Conservation (phyloP, 1,140 invertebrate genomes). For the Drosophila oshimai region DNA sequence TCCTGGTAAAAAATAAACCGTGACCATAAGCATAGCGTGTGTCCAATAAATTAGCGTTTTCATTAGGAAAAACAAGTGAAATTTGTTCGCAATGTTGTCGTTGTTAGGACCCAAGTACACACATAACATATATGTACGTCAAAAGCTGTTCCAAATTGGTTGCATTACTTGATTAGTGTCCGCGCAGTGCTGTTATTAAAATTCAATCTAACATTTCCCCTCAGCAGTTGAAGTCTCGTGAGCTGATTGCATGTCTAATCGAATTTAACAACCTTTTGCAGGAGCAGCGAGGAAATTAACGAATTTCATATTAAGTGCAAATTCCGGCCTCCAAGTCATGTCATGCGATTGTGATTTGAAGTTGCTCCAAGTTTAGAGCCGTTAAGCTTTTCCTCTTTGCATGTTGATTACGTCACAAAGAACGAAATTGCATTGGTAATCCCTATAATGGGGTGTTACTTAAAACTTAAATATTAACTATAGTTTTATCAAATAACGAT, state of each 20-base stretch:
- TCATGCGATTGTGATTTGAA: slow-evolving; percentile 74
- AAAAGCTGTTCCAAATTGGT: slow-evolving; percentile 53
- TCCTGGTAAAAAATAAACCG: not conserved
- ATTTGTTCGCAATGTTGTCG: slow-evolving; percentile 78
- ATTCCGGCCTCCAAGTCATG: slow-evolving; percentile 56
- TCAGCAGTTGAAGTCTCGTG: slow-evolving; percentile 23
- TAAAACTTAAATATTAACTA: not conserved
- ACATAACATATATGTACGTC: not conserved
- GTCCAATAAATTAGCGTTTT: slow-evolving; percentile 72
- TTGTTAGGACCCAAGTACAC: slow-evolving; percentile 8
- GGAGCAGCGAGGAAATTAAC: slow-evolving; percentile 49
- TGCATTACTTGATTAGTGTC: slow-evolving; percentile 74
- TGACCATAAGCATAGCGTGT: slow-evolving; percentile 49
- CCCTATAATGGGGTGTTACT: not conserved
- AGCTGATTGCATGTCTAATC: slow-evolving; percentile 68
- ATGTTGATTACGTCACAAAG: slow-evolving; percentile 2
- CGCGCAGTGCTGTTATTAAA: slow-evolving; percentile 69
- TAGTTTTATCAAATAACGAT: too few relatives aligned
- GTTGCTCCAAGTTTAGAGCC: slow-evolving; percentile 19
- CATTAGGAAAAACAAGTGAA: slow-evolving; percentile 69
- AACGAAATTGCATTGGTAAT: not conserved
- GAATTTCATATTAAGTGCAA: slow-evolving; percentile 66
- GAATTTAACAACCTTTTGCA: slow-evolving; percentile 70
- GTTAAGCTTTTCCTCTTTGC: slow-evolving; percentile 2
- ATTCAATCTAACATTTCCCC: slow-evolving; percentile 66